Evolutionary conservation across 2,797 vertebrate species (phyloP).

Genomic region (Arrhamphus sclerolepis): DNA sequence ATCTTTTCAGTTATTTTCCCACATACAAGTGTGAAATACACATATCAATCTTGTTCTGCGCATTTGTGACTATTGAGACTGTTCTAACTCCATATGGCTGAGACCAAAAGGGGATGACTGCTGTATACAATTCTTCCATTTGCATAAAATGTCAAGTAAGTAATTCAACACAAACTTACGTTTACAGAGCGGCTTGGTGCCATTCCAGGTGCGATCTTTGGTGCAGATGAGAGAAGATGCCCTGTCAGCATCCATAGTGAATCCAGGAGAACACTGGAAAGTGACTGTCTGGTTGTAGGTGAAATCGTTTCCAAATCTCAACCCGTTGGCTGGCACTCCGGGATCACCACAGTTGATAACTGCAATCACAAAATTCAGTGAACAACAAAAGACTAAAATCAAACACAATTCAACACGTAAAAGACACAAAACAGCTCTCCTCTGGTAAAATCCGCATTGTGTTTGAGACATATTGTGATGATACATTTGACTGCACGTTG

Average conservation of each 20-base stretch:
- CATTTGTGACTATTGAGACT: too few relatives aligned
- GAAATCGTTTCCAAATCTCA: constrained; percentile 90
- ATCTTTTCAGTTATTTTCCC: too few relatives aligned
- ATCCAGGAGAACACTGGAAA: constrained; percentile 93
- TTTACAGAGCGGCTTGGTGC: constrained; percentile 93
- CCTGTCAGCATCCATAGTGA: constrained; percentile 91
- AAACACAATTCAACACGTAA: constrained; percentile 22
- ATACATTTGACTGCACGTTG: neutral
- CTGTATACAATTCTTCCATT: neutral
- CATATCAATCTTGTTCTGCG: too few relatives aligned
- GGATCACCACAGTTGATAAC: constrained; percentile 98
- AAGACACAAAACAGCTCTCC: too few relatives aligned
- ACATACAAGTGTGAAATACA: too few relatives aligned
- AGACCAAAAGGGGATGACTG: neutral
- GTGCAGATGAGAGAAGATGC: constrained; percentile 90
- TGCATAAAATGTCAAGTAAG: neutral
- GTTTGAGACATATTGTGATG: neutral
- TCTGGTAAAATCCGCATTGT: neutral
- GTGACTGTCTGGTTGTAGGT: constrained; percentile 86
- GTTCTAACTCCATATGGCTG: too few relatives aligned
- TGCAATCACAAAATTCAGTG: constrained; percentile 50
- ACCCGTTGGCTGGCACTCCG: constrained; percentile 92
- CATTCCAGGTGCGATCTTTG: constrained; percentile 95
- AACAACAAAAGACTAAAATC: neutral
- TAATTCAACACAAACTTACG: constrained; percentile 69